phyloP scores from a whole-genome alignment of 2,888 invertebrate species.

The Gerosis bhagava region DNA sequence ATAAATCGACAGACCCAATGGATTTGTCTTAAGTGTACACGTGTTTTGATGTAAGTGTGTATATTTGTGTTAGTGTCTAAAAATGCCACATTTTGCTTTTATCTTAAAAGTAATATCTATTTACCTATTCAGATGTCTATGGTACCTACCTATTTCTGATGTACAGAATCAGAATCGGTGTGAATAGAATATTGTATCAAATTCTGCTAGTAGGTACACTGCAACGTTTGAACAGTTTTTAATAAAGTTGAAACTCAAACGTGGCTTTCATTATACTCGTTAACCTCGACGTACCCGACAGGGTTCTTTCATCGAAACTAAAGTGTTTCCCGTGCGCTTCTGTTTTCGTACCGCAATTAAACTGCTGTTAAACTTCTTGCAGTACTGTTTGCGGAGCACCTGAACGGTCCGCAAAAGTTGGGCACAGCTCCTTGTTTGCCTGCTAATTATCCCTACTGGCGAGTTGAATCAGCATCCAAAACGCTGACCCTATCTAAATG shows the following conservation, averaged over 20 bases:
- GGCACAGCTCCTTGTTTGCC: slow-evolving; percentile 72
- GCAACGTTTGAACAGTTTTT: slow-evolving; percentile 47
- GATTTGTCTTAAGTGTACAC: no score
- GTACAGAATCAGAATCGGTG: no score
- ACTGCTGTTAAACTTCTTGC: slow-evolving; percentile 81
- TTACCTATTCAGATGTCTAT: no score
- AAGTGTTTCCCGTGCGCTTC: slow-evolving; percentile 75
- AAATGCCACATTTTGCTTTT: no score
- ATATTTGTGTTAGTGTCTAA: no score
- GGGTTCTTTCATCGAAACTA: slow-evolving; percentile 72
- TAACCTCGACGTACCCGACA: slow-evolving; percentile 48
- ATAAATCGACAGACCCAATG: no score
- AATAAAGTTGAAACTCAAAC: slow-evolving; percentile 52
- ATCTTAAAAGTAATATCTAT: no score
- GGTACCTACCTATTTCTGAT: no score
- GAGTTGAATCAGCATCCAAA: slow-evolving; percentile 66
- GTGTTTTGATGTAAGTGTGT: no score
- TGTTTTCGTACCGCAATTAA: slow-evolving; percentile 79
- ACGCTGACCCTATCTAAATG: slow-evolving; percentile 69
- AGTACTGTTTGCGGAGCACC: slow-evolving; percentile 77
- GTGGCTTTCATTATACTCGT: slow-evolving; percentile 37
- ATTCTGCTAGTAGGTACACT: no score
- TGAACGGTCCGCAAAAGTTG: slow-evolving; percentile 74
- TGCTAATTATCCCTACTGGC: slow-evolving; percentile 73
- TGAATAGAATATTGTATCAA: no score